phyloP scores from a whole-genome alignment of 2,888 invertebrate genomes.

The Philonicus albiceps region DNA sequence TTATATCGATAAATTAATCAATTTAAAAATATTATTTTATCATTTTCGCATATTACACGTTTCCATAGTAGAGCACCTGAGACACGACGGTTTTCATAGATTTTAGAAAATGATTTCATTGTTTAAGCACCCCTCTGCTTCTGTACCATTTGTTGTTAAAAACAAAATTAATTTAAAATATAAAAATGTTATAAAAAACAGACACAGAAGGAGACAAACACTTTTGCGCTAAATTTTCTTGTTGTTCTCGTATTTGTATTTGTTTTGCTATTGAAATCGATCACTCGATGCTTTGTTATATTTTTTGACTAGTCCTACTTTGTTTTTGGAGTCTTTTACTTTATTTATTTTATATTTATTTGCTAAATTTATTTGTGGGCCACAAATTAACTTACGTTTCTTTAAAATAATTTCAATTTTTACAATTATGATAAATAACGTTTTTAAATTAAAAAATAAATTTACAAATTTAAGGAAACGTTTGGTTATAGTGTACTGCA shows the following conservation, averaged over 20 bases:
- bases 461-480: not conserved
- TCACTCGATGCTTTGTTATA: constrained; percentile 21
- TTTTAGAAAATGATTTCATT: not conserved
- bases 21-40: not conserved
- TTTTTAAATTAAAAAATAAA: not conserved
- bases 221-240: constrained; percentile 6
- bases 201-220: constrained; percentile 7
- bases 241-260: constrained; percentile 19
- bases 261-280: constrained; percentile 22
- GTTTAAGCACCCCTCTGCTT: constrained; percentile 15
- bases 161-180: not conserved
- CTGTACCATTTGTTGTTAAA: not conserved
- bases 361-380: not conserved
- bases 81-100: not conserved
- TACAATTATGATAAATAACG: not conserved
- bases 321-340: not conserved
- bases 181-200: not conserved
- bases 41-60: not conserved
- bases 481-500: not conserved
- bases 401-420: not conserved
- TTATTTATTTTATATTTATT: not conserved
- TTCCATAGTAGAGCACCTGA: not conserved
- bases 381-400: not conserved
- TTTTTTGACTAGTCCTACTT: not conserved
- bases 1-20: not conserved